Conservation (phyloP, 2,888 invertebrate genomes). For the Neoaliturus tenellus region DNA sequence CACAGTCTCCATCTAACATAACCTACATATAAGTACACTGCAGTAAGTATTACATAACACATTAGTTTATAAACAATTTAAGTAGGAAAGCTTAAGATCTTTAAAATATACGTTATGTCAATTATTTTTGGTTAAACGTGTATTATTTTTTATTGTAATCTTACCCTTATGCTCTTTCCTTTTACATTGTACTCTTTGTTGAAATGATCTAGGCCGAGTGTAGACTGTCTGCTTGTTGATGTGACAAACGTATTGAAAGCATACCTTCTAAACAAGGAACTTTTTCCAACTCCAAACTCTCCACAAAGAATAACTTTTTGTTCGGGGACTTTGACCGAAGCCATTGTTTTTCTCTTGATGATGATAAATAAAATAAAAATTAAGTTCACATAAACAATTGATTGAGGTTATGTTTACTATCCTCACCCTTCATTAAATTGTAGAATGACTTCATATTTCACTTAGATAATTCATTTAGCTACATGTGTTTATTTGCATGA, state of each 20-base stretch:
- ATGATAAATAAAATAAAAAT: neutral
- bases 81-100: too few relatives aligned
- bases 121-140: too few relatives aligned
- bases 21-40: too few relatives aligned
- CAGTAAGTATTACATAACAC: too few relatives aligned
- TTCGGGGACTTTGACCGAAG: slow-evolving; percentile 88
- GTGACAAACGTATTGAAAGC: slow-evolving; percentile 93
- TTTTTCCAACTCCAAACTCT: slow-evolving; percentile 97
- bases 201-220: slow-evolving; percentile 94
- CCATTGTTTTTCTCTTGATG: slow-evolving; percentile 75
- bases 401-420: neutral
- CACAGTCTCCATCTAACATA: too few relatives aligned
- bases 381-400: neutral
- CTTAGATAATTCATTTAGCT: too few relatives aligned
- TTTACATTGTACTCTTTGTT: slow-evolving; percentile 86
- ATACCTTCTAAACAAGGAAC: slow-evolving; percentile 93
- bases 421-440: too few relatives aligned
- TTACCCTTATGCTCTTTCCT: slow-evolving; percentile 87
- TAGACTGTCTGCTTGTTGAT: slow-evolving; percentile 88
- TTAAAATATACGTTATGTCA: too few relatives aligned
- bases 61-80: too few relatives aligned
- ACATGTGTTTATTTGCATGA: too few relatives aligned
- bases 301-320: slow-evolving; percentile 96
- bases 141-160: too few relatives aligned
- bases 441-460: too few relatives aligned